Evolutionary conservation across 1,140 invertebrate species (phyloP).

Genomic region (Sycophaga agraensis): DNA sequence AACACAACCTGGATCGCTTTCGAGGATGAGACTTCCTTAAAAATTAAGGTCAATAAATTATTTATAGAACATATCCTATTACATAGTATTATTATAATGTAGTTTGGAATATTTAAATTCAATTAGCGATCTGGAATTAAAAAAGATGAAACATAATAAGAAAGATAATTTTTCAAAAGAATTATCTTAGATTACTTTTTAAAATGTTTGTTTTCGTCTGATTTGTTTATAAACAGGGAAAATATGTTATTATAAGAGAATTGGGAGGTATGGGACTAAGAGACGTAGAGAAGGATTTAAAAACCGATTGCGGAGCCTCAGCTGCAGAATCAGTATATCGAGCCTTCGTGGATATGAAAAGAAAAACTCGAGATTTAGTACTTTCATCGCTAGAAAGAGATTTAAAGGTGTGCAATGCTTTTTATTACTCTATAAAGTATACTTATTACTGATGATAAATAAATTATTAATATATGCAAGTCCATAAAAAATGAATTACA

Average conservation of each 20-base stretch:
- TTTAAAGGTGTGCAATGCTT: slow-evolving; percentile 53
- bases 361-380: slow-evolving; percentile 57
- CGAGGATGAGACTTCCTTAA: slow-evolving; percentile 69
- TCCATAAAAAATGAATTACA: background rate
- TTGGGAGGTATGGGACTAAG: slow-evolving; percentile 59
- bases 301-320: slow-evolving; percentile 44
- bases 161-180: too few species aligned
- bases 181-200: too few species aligned
- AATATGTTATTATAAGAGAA: slow-evolving; percentile 62
- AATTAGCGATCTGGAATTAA: too few species aligned
- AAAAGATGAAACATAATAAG: too few species aligned
- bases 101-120: too few species aligned
- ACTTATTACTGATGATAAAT: too few species aligned
- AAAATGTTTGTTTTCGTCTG: too few species aligned
- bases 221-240: slow-evolving; percentile 52
- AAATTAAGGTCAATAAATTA: slow-evolving; percentile 67
- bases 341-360: slow-evolving; percentile 54
- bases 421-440: too few species aligned
- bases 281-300: slow-evolving; percentile 48
- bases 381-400: slow-evolving; percentile 52
- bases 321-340: slow-evolving; percentile 45
- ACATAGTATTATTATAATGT: too few species aligned
- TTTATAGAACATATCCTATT: too few species aligned
- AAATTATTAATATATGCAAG: too few species aligned
- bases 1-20: slow-evolving; percentile 75